Conservation (phyloP, 1,140 invertebrate species). For the Rhizoglyphus robini region DNA sequence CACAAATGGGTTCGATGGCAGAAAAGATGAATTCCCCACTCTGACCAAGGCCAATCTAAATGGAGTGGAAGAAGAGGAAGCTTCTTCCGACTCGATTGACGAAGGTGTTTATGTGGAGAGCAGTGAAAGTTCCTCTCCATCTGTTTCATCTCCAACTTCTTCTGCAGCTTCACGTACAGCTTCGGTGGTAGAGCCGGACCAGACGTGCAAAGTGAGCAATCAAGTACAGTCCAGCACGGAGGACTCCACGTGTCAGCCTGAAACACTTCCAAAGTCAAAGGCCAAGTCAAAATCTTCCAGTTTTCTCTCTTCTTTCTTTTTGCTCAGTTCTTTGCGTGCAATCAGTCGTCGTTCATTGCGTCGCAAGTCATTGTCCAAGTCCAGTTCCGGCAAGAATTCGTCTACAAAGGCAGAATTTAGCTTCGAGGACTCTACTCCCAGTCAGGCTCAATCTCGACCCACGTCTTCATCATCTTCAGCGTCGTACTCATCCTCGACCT, state of each 20-base stretch:
- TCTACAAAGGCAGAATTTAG: not conserved
- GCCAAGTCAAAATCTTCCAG: not conserved
- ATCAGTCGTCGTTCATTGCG: conserved; percentile 11
- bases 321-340: conserved; percentile 2
- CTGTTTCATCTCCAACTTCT: not conserved
- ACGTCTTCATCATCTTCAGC: not conserved
- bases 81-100: conserved; percentile 2
- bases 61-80: not conserved
- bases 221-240: not conserved
- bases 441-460: not conserved
- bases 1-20: too few species aligned
- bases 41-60: not conserved
- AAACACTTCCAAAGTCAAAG: not conserved
- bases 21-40: too few species aligned
- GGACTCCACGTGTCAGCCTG: not conserved
- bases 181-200: not conserved
- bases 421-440: not conserved
- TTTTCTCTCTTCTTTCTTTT: conserved; percentile 5
- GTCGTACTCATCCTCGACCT: not conserved
- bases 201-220: not conserved
- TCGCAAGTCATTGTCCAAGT: not conserved
- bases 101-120: not conserved
- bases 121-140: conserved; percentile 5
- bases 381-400: not conserved
- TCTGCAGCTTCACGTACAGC: not conserved